phyloP scores from a whole-genome alignment of 1,140 invertebrate species.

The Heterodera schachtii region DNA sequence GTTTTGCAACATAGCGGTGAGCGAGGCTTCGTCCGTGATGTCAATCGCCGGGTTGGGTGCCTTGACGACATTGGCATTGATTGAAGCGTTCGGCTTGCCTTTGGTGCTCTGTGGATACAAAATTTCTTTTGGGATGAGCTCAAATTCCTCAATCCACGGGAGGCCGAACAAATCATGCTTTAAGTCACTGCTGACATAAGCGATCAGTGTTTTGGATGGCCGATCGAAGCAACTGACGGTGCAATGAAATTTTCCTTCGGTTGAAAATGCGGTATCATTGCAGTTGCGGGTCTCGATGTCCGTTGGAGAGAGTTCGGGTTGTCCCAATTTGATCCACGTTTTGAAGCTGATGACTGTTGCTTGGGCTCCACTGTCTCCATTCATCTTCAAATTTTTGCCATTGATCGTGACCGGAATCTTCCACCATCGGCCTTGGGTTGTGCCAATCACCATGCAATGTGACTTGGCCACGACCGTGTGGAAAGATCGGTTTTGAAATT shows the following conservation, averaged over 20 bases:
- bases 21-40: neutral
- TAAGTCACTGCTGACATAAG: neutral
- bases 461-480: neutral
- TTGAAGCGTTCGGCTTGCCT: too few species aligned
- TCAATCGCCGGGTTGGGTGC: neutral
- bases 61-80: too few species aligned
- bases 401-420: neutral
- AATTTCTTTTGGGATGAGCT: neutral
- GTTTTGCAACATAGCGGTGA: neutral
- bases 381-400: neutral
- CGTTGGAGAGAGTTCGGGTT: neutral
- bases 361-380: conserved; percentile 12
- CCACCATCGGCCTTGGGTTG: neutral
- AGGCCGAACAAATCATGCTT: conserved; percentile 13
- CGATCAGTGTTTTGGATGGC: conserved; percentile 1
- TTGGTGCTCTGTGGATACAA: neutral
- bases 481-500: neutral
- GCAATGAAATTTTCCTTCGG: conserved; percentile 13
- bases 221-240: neutral
- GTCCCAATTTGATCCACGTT: conserved; percentile 18
- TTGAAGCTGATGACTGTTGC: neutral
- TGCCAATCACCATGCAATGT: neutral
- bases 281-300: conserved; percentile 13
- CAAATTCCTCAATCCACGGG: conserved; percentile 12
- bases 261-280: neutral